Conservation (phyloP, 2,797 vertebrate species). For the Periophthalmus magnuspinnatus region DNA sequence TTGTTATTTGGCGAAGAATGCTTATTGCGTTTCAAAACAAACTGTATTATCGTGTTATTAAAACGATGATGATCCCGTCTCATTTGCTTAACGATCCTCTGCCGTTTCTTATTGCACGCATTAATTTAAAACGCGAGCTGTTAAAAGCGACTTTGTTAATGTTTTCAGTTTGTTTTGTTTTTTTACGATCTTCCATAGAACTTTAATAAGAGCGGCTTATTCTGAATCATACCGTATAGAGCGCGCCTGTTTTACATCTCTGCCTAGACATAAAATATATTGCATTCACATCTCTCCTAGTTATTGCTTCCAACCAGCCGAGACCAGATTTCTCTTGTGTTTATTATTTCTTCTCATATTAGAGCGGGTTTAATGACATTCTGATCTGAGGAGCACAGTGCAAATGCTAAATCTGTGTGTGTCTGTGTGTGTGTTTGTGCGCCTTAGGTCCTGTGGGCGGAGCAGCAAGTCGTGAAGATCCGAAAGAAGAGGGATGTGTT, state of each 20-base stretch:
- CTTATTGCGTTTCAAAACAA: too few species aligned
- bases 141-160: background rate
- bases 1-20: too few species aligned
- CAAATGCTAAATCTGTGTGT: conserved; percentile 22
- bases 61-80: too few species aligned
- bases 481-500: conserved; percentile 86
- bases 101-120: too few species aligned
- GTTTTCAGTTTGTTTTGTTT: background rate
- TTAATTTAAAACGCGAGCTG: too few species aligned
- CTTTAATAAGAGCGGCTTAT: conserved; percentile 20
- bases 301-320: conserved; percentile 63
- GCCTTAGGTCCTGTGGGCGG: conserved; percentile 86
- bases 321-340: conserved; percentile 17
- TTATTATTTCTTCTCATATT: conserved; percentile 32
- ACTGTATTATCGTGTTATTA: too few species aligned
- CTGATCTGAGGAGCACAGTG: conserved; percentile 21
- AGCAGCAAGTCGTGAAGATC: conserved; percentile 89
- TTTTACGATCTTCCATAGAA: background rate
- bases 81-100: too few species aligned
- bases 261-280: conserved; percentile 57
- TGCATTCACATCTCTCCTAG: conserved; percentile 43
- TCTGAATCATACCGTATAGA: conserved; percentile 13
- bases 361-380: conserved; percentile 36
- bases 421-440: background rate
- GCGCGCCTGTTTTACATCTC: conserved; percentile 29